Base-by-base conservation (phyloP, 2,113 vertebrate genomes). In the Regulus satrapa region DNA sequence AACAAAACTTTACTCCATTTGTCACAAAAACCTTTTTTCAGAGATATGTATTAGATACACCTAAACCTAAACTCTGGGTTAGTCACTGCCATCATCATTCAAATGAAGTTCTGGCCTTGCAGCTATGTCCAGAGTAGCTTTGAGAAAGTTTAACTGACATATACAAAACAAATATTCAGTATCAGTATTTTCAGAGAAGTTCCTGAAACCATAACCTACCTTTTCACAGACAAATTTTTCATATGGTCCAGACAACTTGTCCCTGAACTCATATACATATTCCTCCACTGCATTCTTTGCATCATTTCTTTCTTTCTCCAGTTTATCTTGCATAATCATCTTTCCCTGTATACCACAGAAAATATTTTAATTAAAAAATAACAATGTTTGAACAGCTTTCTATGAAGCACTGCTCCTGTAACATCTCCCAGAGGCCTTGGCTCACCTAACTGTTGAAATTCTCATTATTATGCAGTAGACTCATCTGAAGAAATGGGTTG, bases 221-320 rank as follows among this genome's bases (percentile, higher is more conserved):
- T 98, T 97, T 82, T 98, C 96, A 83, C 95, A 97, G 54, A 98
- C 95, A 45, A 98, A 98, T 11, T 95, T 97, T 52, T 97, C 98
- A 73, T 98, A 98, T 1, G 98, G 98, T 28, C 98, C 98, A 66
- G 96, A 97, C 18, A 98, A 96, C 76, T 98, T 98, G 88, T 98
- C 98, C 48, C 98, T 97, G 94, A 98, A 98, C 79, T 98, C 98
- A 66, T 98, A 98, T 6, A 98, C 98, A 49, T 98, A 98, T 34
- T 99, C 98, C 62, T 99, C 98, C 48, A 99, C 98, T 14, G 98
- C 98, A 21, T 98, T 98, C 93, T 98, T 99, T 21, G 98, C 98
- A 83, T 98, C 98, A 38, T 98, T 98, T 67, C 98, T 96, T 82
- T 98, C 98, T 90, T 98, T 98, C 89, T 99, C 98, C 89, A 98